Percentiles rank a stretch among this genome's conserved stretches.
Conservation (phyloP, 2,888 invertebrate species). For the Temnothorax ravouxi region DNA sequence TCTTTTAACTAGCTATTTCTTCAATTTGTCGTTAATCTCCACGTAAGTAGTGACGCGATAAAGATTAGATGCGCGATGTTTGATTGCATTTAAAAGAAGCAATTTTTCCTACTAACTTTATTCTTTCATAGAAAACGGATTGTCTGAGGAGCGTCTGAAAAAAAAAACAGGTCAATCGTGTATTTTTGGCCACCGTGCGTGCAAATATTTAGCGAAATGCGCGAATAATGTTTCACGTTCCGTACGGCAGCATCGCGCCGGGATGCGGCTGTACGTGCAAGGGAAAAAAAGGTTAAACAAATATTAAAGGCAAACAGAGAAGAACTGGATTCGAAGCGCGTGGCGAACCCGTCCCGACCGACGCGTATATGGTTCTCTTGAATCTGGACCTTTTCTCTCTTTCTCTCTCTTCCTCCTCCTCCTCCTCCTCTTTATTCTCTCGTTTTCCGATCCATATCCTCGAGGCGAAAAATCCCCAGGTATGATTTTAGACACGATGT, state of each 20-base stretch:
- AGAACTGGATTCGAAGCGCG: slow-evolving; percentile 20
- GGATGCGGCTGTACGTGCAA: not conserved
- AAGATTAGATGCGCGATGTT: not conserved
- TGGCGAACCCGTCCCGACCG: no score
- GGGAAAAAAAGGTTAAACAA: slow-evolving; percentile 20
- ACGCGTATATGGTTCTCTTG: no score
- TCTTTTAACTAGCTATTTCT: not conserved
- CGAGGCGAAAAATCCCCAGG: not conserved
- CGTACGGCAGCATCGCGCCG: not conserved
- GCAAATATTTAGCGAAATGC: slow-evolving; percentile 39
- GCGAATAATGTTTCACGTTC: slow-evolving; percentile 31
- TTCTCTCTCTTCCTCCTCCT: not conserved
- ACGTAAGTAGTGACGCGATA: not conserved
- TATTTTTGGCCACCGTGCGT: slow-evolving; percentile 9
- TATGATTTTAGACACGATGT: slow-evolving; percentile 18
- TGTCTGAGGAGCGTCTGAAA: not conserved
- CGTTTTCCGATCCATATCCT: not conserved
- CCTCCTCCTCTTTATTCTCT: not conserved
- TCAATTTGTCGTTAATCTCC: not conserved
- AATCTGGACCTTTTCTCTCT: slow-evolving; percentile 9
- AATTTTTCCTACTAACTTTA: no score
- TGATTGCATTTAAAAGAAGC: not conserved
- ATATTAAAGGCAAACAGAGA: slow-evolving; percentile 38
- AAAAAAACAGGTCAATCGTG: slow-evolving; percentile 21
- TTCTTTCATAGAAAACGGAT: not conserved